These are phyloP conservation scores for Synchiropus splendidus DNA, from an alignment of 2,113 vertebrate species.

Conservation along the genomic window DNA sequence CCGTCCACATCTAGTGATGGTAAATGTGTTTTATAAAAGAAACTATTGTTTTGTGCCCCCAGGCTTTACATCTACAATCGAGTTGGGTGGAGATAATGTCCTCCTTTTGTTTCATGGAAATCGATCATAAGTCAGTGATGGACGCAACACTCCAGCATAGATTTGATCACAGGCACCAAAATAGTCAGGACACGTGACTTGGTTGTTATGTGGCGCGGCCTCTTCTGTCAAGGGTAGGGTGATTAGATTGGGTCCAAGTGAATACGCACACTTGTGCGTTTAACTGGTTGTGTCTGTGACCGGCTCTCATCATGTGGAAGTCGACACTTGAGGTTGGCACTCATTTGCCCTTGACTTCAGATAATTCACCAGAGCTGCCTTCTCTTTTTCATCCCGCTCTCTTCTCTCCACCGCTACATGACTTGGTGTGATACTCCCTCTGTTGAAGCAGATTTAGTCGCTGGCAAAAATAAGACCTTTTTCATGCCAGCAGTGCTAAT, in stretches of 20 bases:
- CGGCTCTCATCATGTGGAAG: slow-evolving; percentile 30
- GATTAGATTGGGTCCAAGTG: slow-evolving; percentile 30
- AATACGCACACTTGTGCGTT: slow-evolving; percentile 4
- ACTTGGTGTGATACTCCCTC: slow-evolving; percentile 13
- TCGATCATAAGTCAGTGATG: background rate
- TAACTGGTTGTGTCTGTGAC: background rate
- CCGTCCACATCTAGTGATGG: no score
- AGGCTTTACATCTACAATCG: background rate
- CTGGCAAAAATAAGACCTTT: slow-evolving; percentile 23
- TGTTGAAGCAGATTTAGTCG: slow-evolving; percentile 46
- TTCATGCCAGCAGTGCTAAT: slow-evolving; percentile 43
- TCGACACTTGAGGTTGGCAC: slow-evolving; percentile 30
- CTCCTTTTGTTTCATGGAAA: background rate
- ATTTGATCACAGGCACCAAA: slow-evolving; percentile 29
- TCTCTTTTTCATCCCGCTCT: slow-evolving; percentile 3
- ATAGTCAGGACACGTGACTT: slow-evolving; percentile 28
- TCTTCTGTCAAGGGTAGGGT: slow-evolving; percentile 1
- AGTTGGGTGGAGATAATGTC: background rate
- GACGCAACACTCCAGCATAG: slow-evolving; percentile 5
- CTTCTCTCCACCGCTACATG: no score
- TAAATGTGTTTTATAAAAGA: no score
- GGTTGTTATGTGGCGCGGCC: slow-evolving; percentile 16
- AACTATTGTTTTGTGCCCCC: background rate
- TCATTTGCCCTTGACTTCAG: slow-evolving; percentile 35
- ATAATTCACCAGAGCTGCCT: slow-evolving; percentile 24